Conservation (phyloP, 2,113 vertebrate species). For the Gambusia holbrooki region DNA sequence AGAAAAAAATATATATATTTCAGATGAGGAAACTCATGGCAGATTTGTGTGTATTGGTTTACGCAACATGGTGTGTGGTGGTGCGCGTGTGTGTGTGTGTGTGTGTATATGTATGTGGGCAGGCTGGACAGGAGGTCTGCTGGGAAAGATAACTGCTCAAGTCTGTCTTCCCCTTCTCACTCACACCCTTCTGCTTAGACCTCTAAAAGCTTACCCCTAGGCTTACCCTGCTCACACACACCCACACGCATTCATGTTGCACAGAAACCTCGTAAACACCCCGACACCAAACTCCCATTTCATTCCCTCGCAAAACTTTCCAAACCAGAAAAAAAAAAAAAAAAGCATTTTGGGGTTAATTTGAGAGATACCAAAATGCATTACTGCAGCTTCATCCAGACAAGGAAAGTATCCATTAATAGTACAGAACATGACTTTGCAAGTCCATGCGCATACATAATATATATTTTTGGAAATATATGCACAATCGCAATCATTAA, state of each 20-base stretch:
- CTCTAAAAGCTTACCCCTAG: slow-evolving; percentile 75
- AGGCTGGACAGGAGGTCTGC: slow-evolving; percentile 73
- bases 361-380: slow-evolving; percentile 45
- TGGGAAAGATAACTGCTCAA: slow-evolving; percentile 74
- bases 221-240: slow-evolving; percentile 55
- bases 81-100: slow-evolving; percentile 10
- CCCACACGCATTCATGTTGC: slow-evolving; percentile 23
- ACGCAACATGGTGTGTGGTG: slow-evolving; percentile 6
- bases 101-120: slow-evolving; percentile 40
- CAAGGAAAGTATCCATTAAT: slow-evolving; percentile 59
- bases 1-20: slow-evolving; percentile 58
- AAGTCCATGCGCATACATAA: slow-evolving; percentile 11
- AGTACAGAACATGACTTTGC: slow-evolving; percentile 24
- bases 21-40: slow-evolving; percentile 40
- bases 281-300: slow-evolving; percentile 58
- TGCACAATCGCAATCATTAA: slow-evolving; percentile 10
- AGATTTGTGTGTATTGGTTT: slow-evolving; percentile 20
- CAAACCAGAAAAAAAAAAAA: slow-evolving; percentile 2
- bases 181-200: slow-evolving; percentile 72
- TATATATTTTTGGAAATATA: slow-evolving; percentile 4
- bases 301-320: slow-evolving; percentile 29
- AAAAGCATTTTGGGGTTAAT: slow-evolving; percentile 13
- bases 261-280: slow-evolving; percentile 57
- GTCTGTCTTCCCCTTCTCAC: slow-evolving; percentile 76
- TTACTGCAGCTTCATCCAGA: slow-evolving; percentile 46